Evolutionary conservation across 2,888 invertebrate species (phyloP), one percentile per base, ranked within the genome.

Genomic region (Callyntrura guangdongensis): DNA sequence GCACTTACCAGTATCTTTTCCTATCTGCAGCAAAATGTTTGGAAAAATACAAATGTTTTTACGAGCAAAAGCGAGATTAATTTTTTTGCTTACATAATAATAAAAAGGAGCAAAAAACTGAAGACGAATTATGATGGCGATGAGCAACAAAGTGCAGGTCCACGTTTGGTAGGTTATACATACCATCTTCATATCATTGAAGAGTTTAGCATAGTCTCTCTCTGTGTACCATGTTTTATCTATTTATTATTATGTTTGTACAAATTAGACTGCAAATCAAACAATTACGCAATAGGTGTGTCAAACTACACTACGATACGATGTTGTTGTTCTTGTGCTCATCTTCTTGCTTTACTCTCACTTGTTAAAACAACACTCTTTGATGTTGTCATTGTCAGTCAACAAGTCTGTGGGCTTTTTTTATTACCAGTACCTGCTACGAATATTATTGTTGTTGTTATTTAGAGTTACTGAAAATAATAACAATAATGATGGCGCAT

Each of bases 281-380:
- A 79, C 22, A 25, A 79, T 79, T 79, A 56, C 56, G 79, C 79
- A 79, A 56, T 74, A 74, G 74, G 74, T 14, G 74, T 74, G 74
- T 74, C 79, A 79, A n/a, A 56, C 12, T 56, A 6, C 53, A n/a
- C 17, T 14, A 27, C 8, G n/a, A 36, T 72, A 17, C 45, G n/a
- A 11, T n/a, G 79, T 79, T 56, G 79, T 79, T 79, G 27, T 56
- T 14, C 56, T 17, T 17, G 27, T 53, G 20, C 45, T 17, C 47
- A 72, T 72, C 45, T 69, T 69, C 36, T n/a, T 53, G 1, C 4
- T n/a, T 53, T 17, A 72, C 8, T 47, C 45, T 69, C n/a, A 36
- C n/a, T 6, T 14, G 14, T 69, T 2, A 2, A 72, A 12, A 72
- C 27, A 25, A 67, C n/a, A n/a, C n/a, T n/a, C n/a, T n/a, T n/a